phyloP scores from a whole-genome alignment of 30 jellyfish, hydroid and myxozoan genomes.

The Rhopilema esculentum region DNA sequence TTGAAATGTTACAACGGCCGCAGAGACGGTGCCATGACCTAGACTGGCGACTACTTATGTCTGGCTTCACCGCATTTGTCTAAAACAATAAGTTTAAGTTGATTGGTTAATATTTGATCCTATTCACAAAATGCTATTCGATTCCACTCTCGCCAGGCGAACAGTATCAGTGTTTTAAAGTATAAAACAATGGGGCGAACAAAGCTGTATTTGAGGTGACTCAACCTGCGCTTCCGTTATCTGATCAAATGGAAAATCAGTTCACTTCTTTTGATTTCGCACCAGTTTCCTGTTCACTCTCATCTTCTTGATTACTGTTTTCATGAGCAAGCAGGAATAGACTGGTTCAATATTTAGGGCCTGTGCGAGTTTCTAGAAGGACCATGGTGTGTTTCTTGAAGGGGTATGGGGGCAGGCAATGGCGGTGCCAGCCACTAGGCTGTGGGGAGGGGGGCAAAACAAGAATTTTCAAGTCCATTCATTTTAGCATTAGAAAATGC shows the following conservation, averaged over 20 bases:
- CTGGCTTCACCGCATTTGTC: constrained; percentile 21
- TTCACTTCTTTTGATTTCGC: neutral
- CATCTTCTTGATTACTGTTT: neutral
- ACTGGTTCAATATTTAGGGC: too few relatives aligned
- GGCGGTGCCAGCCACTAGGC: too few relatives aligned
- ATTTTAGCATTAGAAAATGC: too few relatives aligned
- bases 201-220: neutral
- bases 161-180: neutral
- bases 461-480: too few relatives aligned
- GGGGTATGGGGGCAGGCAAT: too few relatives aligned
- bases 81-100: constrained; percentile 27
- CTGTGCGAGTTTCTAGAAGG: too few relatives aligned
- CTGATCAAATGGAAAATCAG: neutral
- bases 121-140: constrained; percentile 48
- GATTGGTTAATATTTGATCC: constrained; percentile 56
- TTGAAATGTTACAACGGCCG: neutral
- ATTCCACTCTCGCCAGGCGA: constrained; percentile 24
- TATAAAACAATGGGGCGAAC: neutral
- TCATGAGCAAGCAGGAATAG: too few relatives aligned
- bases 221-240: constrained; percentile 30
- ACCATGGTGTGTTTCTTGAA: too few relatives aligned
- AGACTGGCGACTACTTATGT: constrained; percentile 68
- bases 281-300: neutral
- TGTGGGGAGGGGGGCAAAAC: too few relatives aligned
- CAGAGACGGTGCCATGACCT: constrained; percentile 75